phyloP scores from a whole-genome alignment of 2,113 vertebrate genomes.

The Microcebus lehilahytsara region DNA sequence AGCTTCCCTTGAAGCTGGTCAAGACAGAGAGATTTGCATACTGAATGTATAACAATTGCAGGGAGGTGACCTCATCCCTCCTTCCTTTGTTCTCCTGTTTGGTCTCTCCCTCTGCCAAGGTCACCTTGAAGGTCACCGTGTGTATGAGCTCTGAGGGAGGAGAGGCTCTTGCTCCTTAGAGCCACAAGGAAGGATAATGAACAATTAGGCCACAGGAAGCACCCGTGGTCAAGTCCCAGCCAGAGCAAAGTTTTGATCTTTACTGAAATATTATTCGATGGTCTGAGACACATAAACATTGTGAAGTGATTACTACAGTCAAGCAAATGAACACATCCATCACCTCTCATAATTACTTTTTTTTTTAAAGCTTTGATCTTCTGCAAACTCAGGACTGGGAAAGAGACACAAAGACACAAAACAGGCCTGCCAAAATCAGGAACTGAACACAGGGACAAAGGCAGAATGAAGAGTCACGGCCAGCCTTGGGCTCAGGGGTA shows the following conservation, averaged over 20 bases:
- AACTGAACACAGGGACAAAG: background rate
- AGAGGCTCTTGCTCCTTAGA: background rate
- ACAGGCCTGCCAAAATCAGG: background rate
- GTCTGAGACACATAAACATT: background rate
- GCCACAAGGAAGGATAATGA: background rate
- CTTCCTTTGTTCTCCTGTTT: background rate
- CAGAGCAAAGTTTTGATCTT: background rate
- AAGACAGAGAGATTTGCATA: background rate
- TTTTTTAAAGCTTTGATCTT: background rate
- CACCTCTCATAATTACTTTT: too few relatives aligned
- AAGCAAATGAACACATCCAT: background rate
- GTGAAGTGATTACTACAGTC: background rate
- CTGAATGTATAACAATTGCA: background rate
- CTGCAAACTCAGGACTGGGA: background rate
- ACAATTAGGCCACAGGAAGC: background rate
- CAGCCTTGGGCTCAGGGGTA: background rate
- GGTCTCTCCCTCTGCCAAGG: background rate
- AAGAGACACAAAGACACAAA: background rate
- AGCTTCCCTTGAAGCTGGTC: slow-evolving; percentile 35
- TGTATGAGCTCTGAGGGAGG: background rate
- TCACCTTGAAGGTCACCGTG: background rate
- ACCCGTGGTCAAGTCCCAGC: background rate
- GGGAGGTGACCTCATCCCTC: slow-evolving; percentile 12
- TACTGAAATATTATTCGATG: background rate
- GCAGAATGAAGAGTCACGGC: accelerated